phyloP scores from a whole-genome alignment of 2,888 invertebrate species.

The Phortica magna region DNA sequence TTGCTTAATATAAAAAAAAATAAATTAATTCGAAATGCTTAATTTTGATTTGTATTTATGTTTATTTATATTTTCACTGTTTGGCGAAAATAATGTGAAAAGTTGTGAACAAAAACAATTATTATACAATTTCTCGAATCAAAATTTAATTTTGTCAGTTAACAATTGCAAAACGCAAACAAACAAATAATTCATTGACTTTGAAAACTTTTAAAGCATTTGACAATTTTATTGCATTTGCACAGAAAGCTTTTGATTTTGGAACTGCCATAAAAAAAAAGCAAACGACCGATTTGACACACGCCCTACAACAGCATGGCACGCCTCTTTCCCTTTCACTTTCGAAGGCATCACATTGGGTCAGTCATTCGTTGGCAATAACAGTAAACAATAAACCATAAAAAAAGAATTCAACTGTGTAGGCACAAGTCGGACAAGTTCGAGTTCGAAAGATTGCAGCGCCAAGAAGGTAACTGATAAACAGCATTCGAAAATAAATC shows the following conservation, averaged over 20 bases:
- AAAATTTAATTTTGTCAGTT: too few species aligned
- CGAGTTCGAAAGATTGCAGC: not conserved
- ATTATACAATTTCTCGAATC: too few species aligned
- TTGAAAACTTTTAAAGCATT: constrained; percentile 7
- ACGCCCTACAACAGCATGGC: not conserved
- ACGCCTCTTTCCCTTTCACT: not conserved
- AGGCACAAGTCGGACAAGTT: too few species aligned
- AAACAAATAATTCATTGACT: constrained; percentile 7
- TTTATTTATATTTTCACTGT: too few species aligned
- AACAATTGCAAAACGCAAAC: not conserved
- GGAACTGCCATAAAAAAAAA: not conserved
- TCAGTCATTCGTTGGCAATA: not conserved
- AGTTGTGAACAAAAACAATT: too few species aligned
- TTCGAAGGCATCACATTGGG: not conserved
- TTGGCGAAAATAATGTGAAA: too few species aligned
- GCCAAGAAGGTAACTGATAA: constrained; percentile 15
- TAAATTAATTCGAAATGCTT: not conserved
- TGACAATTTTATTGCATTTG: not conserved
- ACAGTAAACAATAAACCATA: not conserved
- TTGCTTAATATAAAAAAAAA: not conserved
- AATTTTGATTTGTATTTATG: not conserved
- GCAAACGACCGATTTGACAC: not conserved
- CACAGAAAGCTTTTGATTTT: not conserved
- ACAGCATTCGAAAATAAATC: constrained; percentile 1
- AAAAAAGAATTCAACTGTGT: too few species aligned